phyloP scores from a whole-genome alignment of 2,113 vertebrate genomes.

The Neolamprologus sp. region DNA sequence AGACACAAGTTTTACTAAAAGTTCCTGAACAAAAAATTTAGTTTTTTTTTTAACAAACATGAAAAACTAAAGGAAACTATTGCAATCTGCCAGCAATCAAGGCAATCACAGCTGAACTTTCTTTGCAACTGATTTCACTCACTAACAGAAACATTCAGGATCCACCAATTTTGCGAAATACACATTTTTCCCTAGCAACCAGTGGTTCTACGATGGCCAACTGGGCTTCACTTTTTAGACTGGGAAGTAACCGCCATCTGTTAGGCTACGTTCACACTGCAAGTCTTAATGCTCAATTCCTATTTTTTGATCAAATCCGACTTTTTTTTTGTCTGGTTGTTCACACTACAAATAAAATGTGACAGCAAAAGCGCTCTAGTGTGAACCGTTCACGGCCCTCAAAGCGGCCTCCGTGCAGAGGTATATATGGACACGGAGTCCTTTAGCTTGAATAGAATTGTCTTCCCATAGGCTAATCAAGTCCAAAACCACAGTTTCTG shows the following conservation, averaged over 20 bases:
- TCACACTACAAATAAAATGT: not conserved
- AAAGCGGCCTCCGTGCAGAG: not conserved
- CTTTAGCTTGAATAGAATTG: not conserved
- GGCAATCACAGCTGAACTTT: not conserved
- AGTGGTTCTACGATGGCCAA: not conserved
- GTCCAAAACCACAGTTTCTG: too few species aligned
- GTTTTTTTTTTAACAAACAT: not conserved
- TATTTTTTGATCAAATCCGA: not conserved
- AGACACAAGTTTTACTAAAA: not conserved
- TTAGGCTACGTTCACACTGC: not conserved
- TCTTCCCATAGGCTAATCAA: rapidly evolving
- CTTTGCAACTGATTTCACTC: not conserved
- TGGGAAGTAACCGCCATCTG: not conserved
- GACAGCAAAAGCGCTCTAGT: not conserved
- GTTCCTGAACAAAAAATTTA: rapidly evolving
- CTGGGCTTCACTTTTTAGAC: not conserved
- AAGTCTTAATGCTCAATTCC: not conserved
- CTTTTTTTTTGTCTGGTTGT: not conserved
- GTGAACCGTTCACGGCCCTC: not conserved
- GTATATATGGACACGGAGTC: not conserved
- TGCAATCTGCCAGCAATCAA: not conserved
- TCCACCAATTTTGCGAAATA: not conserved
- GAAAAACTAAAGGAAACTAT: not conserved
- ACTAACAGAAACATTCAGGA: not conserved
- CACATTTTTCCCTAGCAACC: not conserved